Percentiles rank a stretch among this genome's conserved stretches.
These are phyloP conservation scores for Myotis davidii DNA, from an alignment of 2,113 vertebrate species.

Conservation along the genomic window DNA sequence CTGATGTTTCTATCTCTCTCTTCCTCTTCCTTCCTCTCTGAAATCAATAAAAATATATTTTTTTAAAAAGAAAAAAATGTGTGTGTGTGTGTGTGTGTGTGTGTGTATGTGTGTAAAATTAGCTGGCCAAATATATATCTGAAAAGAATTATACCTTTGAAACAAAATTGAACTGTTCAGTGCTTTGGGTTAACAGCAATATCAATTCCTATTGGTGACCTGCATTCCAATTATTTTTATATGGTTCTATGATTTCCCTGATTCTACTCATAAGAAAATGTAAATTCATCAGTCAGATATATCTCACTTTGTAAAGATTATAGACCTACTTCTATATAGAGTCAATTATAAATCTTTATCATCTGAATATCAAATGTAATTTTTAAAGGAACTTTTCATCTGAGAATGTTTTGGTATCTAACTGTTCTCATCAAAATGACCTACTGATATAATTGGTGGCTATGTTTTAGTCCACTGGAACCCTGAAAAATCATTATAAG, in stretches of 20 bases:
- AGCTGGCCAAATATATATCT: neutral
- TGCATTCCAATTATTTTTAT: neutral
- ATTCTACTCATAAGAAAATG: neutral
- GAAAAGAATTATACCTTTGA: neutral
- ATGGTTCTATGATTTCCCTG: neutral
- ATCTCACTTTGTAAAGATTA: neutral
- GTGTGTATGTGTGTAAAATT: neutral
- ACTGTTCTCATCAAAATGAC: constrained; percentile 4
- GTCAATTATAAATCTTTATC: constrained; percentile 12
- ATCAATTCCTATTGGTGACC: neutral
- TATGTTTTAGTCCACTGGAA: neutral
- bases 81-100: neutral
- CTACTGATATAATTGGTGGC: neutral
- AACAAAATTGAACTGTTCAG: neutral
- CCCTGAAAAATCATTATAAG: neutral
- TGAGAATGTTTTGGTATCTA: neutral
- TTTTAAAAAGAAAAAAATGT: neutral
- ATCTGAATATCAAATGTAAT: neutral
- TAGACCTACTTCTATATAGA: neutral
- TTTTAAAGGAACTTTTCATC: constrained; percentile 24
- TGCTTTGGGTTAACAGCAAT: neutral
- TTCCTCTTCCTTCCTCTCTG: too few species aligned
- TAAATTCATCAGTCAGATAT: neutral
- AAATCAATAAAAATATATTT: too few species aligned
- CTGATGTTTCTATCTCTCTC: too few species aligned